Conservation (phyloP, 2,888 invertebrate species). For the Melieria omissa region DNA sequence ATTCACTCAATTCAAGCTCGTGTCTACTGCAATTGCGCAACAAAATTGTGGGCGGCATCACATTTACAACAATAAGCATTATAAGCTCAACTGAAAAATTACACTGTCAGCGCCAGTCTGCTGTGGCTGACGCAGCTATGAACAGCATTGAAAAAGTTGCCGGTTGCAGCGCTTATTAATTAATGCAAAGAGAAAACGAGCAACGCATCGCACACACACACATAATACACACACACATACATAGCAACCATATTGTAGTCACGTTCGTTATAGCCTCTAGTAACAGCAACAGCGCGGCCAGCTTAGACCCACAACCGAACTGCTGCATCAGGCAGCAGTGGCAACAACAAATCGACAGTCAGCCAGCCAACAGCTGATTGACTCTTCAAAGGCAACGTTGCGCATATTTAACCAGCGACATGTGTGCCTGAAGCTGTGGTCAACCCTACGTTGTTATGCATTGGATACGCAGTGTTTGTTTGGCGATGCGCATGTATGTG, state of each 20-base stretch:
- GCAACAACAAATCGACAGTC: background rate
- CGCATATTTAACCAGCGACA: background rate
- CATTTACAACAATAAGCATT: too few relatives aligned
- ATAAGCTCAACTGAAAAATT: too few relatives aligned
- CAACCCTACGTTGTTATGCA: background rate
- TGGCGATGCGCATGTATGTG: background rate
- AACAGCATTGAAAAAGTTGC: too few relatives aligned
- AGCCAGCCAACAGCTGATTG: background rate
- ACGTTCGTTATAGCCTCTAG: background rate
- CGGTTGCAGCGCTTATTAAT: too few relatives aligned
- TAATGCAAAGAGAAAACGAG: background rate
- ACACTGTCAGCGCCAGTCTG: too few relatives aligned
- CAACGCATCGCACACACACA: background rate
- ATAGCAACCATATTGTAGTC: background rate
- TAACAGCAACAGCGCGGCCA: too few relatives aligned
- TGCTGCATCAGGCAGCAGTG: background rate
- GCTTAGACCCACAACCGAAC: background rate
- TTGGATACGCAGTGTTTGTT: background rate
- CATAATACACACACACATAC: background rate
- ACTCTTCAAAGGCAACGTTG: background rate
- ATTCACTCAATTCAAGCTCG: too few relatives aligned
- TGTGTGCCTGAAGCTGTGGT: background rate
- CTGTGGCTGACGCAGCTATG: too few relatives aligned
- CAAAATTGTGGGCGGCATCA: too few relatives aligned
- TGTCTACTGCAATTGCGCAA: too few relatives aligned